These are phyloP conservation scores for Leucosticte australis DNA, from an alignment of 2,113 vertebrate species.

Conservation along the genomic window DNA sequence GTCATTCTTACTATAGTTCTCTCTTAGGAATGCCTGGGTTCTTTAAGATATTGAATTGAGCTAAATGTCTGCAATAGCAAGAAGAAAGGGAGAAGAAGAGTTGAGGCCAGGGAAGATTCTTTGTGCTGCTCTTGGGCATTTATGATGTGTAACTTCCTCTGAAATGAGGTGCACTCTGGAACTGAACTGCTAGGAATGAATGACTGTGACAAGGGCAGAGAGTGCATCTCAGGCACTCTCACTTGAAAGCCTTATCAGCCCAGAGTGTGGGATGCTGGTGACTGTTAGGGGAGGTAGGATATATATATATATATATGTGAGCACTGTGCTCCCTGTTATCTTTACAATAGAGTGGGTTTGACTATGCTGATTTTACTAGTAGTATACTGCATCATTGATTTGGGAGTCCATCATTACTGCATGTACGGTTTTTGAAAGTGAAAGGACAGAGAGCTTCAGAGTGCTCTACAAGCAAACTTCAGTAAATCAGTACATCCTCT, in stretches of 20 bases:
- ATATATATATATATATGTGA: no score
- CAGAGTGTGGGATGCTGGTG: background rate
- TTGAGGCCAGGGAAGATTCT: background rate
- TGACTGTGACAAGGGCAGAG: background rate
- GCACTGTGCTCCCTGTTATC: rapidly evolving
- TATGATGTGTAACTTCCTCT: background rate
- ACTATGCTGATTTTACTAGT: background rate
- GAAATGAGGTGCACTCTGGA: background rate
- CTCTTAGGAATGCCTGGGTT: background rate
- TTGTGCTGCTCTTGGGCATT: background rate
- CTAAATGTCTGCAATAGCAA: background rate
- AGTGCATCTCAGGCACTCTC: background rate
- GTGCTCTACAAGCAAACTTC: background rate
- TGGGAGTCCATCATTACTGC: background rate
- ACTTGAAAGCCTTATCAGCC: background rate
- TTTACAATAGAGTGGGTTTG: background rate
- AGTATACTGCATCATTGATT: background rate
- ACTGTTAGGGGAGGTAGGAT: background rate
- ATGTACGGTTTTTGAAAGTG: background rate
- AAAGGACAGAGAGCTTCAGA: background rate
- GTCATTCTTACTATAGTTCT: background rate
- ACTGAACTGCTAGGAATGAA: background rate
- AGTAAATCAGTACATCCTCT: background rate
- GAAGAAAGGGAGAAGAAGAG: background rate
- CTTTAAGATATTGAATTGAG: background rate